Evolutionary conservation across 2,888 invertebrate genomes (phyloP).

Genomic region (Eupithecia dodoneata): DNA sequence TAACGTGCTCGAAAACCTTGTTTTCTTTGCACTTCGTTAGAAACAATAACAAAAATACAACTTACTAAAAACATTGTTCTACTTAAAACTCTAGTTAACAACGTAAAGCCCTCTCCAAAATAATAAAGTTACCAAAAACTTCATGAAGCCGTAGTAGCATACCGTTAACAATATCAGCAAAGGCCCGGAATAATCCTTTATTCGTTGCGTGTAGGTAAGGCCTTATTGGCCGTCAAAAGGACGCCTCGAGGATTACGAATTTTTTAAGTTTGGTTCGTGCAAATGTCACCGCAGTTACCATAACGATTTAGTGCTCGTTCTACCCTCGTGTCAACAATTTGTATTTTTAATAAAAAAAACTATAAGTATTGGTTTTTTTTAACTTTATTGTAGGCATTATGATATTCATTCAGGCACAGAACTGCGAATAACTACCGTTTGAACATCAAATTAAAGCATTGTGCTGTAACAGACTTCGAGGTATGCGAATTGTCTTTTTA

Average conservation of each 20-base stretch:
- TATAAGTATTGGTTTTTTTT: conserved; percentile 73
- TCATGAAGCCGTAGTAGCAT: not conserved
- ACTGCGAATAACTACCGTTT: not conserved
- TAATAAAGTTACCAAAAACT: not conserved
- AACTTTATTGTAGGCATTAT: not conserved
- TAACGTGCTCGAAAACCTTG: conserved; percentile 42
- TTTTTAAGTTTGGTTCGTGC: conserved; percentile 79
- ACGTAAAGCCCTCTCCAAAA: not conserved
- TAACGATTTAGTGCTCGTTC: conserved; percentile 80
- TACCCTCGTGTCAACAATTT: conserved; percentile 77
- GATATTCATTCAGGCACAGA: not conserved
- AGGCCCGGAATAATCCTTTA: not conserved
- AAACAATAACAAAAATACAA: not conserved
- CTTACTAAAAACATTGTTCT: not conserved
- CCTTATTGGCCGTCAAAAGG: conserved; percentile 63
- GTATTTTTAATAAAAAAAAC: conserved; percentile 78
- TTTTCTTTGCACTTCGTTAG: not conserved
- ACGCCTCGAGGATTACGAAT: conserved; percentile 70
- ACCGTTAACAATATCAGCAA: not conserved
- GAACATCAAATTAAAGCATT: not conserved
- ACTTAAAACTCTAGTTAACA: not conserved
- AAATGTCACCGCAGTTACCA: conserved; percentile 80
- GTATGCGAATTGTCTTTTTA: not conserved
- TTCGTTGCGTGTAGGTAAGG: conserved; percentile 34
- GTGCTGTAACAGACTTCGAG: not conserved